Evolutionary conservation across 1,140 invertebrate species (phyloP), one percentile per base, ranked within the genome.

Genomic region (Drosophila jambulina): DNA sequence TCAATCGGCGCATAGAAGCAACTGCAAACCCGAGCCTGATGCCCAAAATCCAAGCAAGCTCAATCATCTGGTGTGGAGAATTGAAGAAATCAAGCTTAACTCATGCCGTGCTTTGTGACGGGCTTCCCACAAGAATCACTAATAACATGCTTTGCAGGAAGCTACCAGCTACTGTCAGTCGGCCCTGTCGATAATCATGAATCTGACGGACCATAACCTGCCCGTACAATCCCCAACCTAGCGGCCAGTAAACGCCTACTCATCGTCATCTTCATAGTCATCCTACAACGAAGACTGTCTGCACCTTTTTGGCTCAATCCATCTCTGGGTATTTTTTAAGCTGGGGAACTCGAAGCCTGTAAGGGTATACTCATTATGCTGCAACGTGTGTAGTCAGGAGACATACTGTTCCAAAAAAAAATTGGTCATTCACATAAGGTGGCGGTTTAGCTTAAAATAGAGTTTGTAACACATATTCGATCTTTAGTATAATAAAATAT

Each of bases 101-200:
- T 48, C 12, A 15, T 48, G 57, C 32, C 53, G 53, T 68, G 59
- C 23, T 82, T 78, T 78, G 74, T 54, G 58, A 53, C 48, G 53
- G 21, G 25, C 59, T 65, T 27, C 38, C 68, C 74, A 46, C 49
- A 68, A 38, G 54, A 72, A 74, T 70, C 58, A 64, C 71, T 87
- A 80, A 87, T 87, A 57, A 90, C 46, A 87, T 71, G 84, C 72
- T 80, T 80, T 54, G 32, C 74, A 78, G 81, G 74, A 82, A 87
- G 56, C 78, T 51, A 61, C 45, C 25, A 29, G 59, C 78, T 58
- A 54, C 64, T 61, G 65, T 46, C 67, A 29, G 38, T n/a, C 19
- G 48, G 38, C 43, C 17, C 29, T 34, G 34, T 29, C 49, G 17
- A 51, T 78, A 79, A 78, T 82, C 64, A 64, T 29, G 54, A 46